Evolutionary conservation across 2,888 invertebrate species (phyloP).

Genomic region (Belgica antarctica): DNA sequence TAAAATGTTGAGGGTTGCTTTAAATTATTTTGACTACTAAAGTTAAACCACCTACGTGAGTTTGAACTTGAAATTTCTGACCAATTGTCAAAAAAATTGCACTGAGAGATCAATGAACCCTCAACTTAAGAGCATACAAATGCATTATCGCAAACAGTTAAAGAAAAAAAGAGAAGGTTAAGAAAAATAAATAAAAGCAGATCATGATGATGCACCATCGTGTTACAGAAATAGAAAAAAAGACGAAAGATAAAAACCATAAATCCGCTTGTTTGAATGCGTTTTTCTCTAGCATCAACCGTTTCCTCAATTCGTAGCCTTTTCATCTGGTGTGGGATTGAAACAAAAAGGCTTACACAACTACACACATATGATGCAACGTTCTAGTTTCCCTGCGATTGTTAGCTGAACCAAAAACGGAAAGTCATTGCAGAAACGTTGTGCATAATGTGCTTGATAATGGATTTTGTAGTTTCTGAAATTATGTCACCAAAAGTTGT

Average conservation of each 20-base stretch:
- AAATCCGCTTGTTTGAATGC: conserved; percentile 15
- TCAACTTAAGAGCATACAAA: not conserved
- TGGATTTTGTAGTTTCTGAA: conserved; percentile 34
- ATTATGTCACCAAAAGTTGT: conserved; percentile 36
- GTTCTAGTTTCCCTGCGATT: conserved; percentile 31
- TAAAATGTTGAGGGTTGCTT: no score
- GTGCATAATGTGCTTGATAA: conserved; percentile 39
- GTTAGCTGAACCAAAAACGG: not conserved
- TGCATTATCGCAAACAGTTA: not conserved
- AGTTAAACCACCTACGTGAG: no score
- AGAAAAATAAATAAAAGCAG: not conserved
- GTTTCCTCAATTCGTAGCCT: conserved; percentile 20
- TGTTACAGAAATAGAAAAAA: conserved; percentile 5
- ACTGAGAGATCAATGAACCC: not conserved
- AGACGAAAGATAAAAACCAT: conserved; percentile 38
- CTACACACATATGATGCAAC: conserved; percentile 9
- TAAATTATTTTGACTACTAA: no score
- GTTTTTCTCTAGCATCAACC: conserved; percentile 8
- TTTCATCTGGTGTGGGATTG: not conserved
- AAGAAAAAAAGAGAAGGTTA: conserved; percentile 13
- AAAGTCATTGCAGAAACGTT: conserved; percentile 36
- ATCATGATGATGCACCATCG: not conserved
- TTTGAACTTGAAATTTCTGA: no score
- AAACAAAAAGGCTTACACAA: not conserved
- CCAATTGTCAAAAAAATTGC: not conserved